A percentile compares a stretch with the other conserved stretches of the same genome.
Conservation (phyloP, 2,888 invertebrate genomes). For the Amaurobius ferox region DNA sequence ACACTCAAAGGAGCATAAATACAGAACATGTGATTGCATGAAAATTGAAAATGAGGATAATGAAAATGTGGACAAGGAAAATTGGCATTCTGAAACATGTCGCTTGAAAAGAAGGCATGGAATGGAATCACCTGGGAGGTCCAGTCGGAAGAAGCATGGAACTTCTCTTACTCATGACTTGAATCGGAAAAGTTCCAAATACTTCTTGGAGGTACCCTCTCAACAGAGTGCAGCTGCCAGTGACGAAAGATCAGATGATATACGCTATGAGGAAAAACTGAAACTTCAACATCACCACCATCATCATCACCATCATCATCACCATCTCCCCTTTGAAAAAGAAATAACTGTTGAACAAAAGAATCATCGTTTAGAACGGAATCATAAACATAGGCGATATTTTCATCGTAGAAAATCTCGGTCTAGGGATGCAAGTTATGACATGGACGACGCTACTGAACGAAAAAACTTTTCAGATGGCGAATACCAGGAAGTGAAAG, state of each 20-base stretch:
- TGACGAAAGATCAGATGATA: conserved; percentile 10
- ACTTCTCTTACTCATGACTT: not conserved
- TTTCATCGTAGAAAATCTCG: conserved; percentile 45
- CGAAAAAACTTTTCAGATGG: conserved; percentile 31
- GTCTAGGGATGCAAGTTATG: not conserved
- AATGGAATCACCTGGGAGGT: conserved; percentile 22
- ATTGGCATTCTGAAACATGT: not conserved
- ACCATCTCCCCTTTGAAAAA: conserved; percentile 36
- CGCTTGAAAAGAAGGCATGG: conserved; percentile 6
- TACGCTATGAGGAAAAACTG: not conserved
- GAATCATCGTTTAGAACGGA: conserved; percentile 1
- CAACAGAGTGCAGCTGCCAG: conserved; percentile 4
- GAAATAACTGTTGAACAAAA: conserved; percentile 23
- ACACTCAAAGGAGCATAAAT: conserved; percentile 20
- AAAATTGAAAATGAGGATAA: not conserved
- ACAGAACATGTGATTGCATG: conserved; percentile 5
- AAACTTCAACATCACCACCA: conserved; percentile 38
- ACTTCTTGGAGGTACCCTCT: conserved; percentile 46
- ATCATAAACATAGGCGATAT: conserved; percentile 50
- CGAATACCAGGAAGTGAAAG: conserved; percentile 10
- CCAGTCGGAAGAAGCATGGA: not conserved
- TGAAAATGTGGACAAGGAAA: not conserved
- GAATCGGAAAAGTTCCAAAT: conserved; percentile 24
- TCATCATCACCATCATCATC: conserved; percentile 45
- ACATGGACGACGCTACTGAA: not conserved